Evolutionary conservation across 2,888 invertebrate species (phyloP).

Genomic region (Vannuccia rotundouncinata): DNA sequence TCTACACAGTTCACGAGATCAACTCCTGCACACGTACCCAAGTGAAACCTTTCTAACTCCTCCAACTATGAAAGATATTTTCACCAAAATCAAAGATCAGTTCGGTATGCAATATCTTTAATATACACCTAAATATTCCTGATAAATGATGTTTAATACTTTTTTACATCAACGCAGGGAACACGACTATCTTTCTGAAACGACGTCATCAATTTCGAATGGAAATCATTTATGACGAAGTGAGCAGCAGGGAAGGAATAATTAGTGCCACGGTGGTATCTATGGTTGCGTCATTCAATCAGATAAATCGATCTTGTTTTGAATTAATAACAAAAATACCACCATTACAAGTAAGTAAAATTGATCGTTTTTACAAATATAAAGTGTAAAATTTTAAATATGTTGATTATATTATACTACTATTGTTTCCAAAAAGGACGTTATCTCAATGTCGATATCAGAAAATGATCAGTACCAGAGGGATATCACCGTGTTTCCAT

Average conservation of each 20-base stretch:
- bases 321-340: slow-evolving; percentile 10
- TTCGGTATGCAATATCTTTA: not conserved
- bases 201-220: not conserved
- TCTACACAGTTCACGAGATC: not conserved
- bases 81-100: not conserved
- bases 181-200: not conserved
- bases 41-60: not conserved
- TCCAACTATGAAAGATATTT: not conserved
- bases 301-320: slow-evolving; percentile 4
- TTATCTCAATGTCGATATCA: not conserved
- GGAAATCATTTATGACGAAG: not conserved
- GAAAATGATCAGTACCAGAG: not conserved
- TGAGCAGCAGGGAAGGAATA: too few relatives aligned
- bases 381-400: too few relatives aligned
- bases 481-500: not conserved
- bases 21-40: not conserved
- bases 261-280: not conserved
- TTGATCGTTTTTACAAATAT: not conserved
- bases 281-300: slow-evolving; percentile 2
- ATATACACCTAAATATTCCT: not conserved
- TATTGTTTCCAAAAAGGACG: too few relatives aligned
- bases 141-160: not conserved
- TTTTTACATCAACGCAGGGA: not conserved
- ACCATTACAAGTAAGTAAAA: not conserved
- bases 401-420: too few relatives aligned